A percentile compares a stretch with the other conserved stretches of the same genome.
Evolutionary conservation across 2,888 invertebrate species (phyloP).

Genomic region (Volucella inflata): DNA sequence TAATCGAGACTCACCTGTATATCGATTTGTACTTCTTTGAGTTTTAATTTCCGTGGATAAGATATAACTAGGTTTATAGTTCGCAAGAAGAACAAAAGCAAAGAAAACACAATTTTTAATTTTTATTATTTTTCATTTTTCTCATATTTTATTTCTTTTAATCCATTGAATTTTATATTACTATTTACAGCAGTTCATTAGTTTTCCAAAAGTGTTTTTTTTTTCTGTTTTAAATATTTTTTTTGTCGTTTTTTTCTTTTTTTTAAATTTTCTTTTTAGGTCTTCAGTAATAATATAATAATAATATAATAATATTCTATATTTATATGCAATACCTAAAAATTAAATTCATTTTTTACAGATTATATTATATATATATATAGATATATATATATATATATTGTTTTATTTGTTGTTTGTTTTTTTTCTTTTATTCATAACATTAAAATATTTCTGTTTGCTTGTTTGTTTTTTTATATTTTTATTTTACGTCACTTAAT

Average conservation of each 20-base stretch:
- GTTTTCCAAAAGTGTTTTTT: slow-evolving; percentile 59
- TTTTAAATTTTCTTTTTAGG: slow-evolving; percentile 60
- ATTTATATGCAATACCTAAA: slow-evolving; percentile 76
- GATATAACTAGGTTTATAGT: neutral
- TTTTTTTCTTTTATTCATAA: slow-evolving; percentile 66
- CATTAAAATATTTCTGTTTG: slow-evolving; percentile 74
- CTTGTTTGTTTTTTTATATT: slow-evolving; percentile 77
- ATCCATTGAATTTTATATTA: slow-evolving; percentile 74
- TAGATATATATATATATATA: slow-evolving; percentile 51
- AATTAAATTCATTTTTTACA: slow-evolving; percentile 76
- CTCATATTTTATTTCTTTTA: slow-evolving; percentile 75
- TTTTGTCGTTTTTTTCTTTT: slow-evolving; percentile 34
- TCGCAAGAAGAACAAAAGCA: neutral
- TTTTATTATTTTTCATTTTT: slow-evolving; percentile 74
- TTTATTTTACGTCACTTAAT: slow-evolving; percentile 72
- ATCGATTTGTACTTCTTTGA: too few species aligned
- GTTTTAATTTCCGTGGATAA: too few species aligned
- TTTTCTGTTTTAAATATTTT: slow-evolving; percentile 44
- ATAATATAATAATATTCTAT: slow-evolving; percentile 72
- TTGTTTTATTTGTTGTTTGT: slow-evolving; percentile 60
- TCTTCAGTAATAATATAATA: slow-evolving; percentile 70
- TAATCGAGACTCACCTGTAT: too few species aligned
- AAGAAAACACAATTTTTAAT: slow-evolving; percentile 35
- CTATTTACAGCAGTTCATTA: slow-evolving; percentile 69
- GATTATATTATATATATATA: slow-evolving; percentile 72